A percentile compares a stretch with the other conserved stretches of the same genome.
phyloP scores from a whole-genome alignment of 2,888 invertebrate species.

The Stegana nigrithorax region DNA sequence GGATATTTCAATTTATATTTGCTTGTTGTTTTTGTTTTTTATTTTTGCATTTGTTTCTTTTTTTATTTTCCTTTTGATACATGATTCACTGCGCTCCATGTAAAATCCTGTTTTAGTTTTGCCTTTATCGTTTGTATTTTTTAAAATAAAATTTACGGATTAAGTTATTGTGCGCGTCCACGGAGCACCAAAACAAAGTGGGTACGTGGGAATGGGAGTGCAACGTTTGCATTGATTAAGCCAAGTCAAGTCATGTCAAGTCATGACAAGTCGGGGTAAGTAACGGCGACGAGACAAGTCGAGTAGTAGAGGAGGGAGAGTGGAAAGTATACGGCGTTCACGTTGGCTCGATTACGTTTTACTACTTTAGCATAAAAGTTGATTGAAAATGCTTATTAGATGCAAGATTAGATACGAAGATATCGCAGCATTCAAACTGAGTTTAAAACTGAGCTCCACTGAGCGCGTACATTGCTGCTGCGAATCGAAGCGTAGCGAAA shows the following conservation, averaged over 20 bases:
- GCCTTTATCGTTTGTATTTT: constrained; percentile 48
- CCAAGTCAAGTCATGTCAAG: neutral
- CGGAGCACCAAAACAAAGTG: neutral
- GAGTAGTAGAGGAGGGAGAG: neutral
- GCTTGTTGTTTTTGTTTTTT: constrained; percentile 21
- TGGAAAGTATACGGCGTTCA: constrained; percentile 20
- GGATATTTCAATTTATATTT: constrained; percentile 54
- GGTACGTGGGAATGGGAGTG: constrained; percentile 3
- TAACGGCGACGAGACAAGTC: neutral
- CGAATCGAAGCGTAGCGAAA: constrained; percentile 16
- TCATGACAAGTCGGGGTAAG: no score
- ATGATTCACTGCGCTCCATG: neutral
- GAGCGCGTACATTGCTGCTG: no score
- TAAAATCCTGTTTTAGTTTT: neutral
- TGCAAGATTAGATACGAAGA: constrained; percentile 65
- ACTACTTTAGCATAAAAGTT: constrained; percentile 63
- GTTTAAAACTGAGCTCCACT: constrained; percentile 36
- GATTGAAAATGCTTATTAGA: constrained; percentile 68
- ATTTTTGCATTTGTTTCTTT: constrained; percentile 23
- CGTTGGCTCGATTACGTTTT: constrained; percentile 59
- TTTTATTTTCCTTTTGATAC: no score
- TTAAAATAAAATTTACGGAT: constrained; percentile 64
- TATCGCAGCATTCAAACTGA: constrained; percentile 29
- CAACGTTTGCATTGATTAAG: constrained; percentile 31
- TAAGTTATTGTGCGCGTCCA: constrained; percentile 55